Evolutionary conservation across 2,113 vertebrate genomes (phyloP), one percentile per base, ranked within the genome.

Genomic region (Pseudorhombus dupliciocellatus): DNA sequence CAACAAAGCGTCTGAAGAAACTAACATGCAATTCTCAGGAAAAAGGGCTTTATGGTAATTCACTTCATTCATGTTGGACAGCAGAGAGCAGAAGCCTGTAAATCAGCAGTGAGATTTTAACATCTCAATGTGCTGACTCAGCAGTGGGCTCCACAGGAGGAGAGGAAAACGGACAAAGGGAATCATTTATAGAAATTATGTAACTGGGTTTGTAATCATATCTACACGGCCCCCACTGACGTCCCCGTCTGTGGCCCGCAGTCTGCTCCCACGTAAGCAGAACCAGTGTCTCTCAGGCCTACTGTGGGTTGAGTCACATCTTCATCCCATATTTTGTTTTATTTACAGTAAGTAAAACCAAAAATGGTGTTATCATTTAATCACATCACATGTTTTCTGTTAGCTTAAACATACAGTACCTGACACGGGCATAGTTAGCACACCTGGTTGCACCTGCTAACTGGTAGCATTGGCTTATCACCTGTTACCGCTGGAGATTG

Each of bases 171-270:
- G 51, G 50, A 79, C 57, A 60, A 57, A 76, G 4, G 63, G 50
- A 70, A 52, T 44, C 52, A 46, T 66, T 82, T 50, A 55, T 61
- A 62, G 51, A 55, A 80, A 65, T 77, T 40, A 77, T 59, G 76
- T 59, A 65, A 73, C 31, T 73, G 61, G 66, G 57, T 64, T 44
- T 69, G 56, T 12, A 50, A 20, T 59, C 52, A 65, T 69, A 42
- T 59, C 67, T 53, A 55, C 14, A 42, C n/a, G 42, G 30, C 40
- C 16, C 5, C 20, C 5, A 14, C 68, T 50, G 59, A 54, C 58
- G 30, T 52, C 37, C 26, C 50, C 2, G 56, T 66, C 34, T 48
- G 59, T 52, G 7, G 5, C 21, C 53, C 24, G 18, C 26, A 20
- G 15, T 22, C 44, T 3, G 2, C 22, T 60, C 64, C 44, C 24